Evolutionary conservation across 1,140 invertebrate species (phyloP), one percentile per base, ranked within the genome.

Genomic region (Neodiprion pinetum): DNA sequence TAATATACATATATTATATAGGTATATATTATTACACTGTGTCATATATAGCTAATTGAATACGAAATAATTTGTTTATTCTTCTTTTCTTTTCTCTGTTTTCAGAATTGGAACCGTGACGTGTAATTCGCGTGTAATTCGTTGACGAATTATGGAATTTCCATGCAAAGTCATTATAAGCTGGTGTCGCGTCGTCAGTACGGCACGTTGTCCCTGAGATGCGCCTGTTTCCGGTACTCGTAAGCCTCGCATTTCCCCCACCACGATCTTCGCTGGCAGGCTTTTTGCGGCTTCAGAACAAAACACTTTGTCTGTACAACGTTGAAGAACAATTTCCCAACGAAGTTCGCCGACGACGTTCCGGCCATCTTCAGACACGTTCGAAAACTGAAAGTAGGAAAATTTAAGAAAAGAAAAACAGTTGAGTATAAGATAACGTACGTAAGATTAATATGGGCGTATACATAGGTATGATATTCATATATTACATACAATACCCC

Each of bases 301-400:
- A 98, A 98, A 83, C 97, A 98, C 81, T 97, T 95, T 0, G 95
- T 97, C 83, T 97, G 95, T 3, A 98, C 93, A 0, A 98, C 90
- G 85, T 98, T 97, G 90, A 99, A 99, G 89, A 97, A 98, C 9
- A 98, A 89, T 82, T 96, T 96, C 2, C 97, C 97, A 79, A 98
- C 96, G 75, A 98, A 91, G 82, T 97, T 96, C 0, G 96, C 94
- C 1, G 95, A 92, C 5, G 93, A 93, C 0, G 96, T 95, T 74
- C 93, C 91, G 0, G 95, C 93, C 87, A 95, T 92, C 83, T 97
- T 97, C 74, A 99, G 88, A 82, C 97, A 99, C 2, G 96, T 93
- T 71, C 96, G 93, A 85, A 98, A 98, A 81, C 97, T 98, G 91
- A 23, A 91, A 91, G 79, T 77, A 85, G 77, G 79, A 80, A 77